These are phyloP conservation scores for Scaptomyza tumidula DNA, from an alignment of 2,888 invertebrate species.

Conservation along the genomic window DNA sequence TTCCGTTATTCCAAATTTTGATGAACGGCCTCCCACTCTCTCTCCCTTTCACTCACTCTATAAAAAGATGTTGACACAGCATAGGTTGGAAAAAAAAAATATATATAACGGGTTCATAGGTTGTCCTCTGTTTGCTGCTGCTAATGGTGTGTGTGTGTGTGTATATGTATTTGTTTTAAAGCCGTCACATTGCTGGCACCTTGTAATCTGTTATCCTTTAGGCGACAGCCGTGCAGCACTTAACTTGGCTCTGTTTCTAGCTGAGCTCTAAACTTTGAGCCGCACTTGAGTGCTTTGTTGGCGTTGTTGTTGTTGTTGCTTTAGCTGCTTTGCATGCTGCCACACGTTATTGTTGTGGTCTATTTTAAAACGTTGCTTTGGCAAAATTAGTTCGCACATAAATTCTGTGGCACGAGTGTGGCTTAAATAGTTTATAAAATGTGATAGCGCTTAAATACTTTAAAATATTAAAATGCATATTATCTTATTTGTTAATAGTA, in stretches of 20 bases:
- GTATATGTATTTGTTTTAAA: slow-evolving; percentile 46
- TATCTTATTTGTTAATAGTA: too few relatives aligned
- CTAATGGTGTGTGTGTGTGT: slow-evolving; percentile 25
- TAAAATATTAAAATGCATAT: too few relatives aligned
- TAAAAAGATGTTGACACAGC: slow-evolving; percentile 34
- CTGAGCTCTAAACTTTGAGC: slow-evolving; percentile 24
- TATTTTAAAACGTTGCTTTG: slow-evolving; percentile 61
- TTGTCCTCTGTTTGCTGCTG: slow-evolving; percentile 1
- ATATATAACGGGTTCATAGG: slow-evolving; percentile 23
- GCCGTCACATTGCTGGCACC: not conserved
- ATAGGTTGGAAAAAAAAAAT: slow-evolving; percentile 3
- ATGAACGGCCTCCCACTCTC: slow-evolving; percentile 29
- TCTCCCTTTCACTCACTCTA: not conserved
- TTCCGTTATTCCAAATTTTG: slow-evolving; percentile 42
- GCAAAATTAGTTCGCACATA: slow-evolving; percentile 71
- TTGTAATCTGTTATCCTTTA: slow-evolving; percentile 55
- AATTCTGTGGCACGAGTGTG: slow-evolving; percentile 51
- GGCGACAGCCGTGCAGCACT: slow-evolving; percentile 42
- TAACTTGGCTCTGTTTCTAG: slow-evolving; percentile 39
- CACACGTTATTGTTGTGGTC: slow-evolving; percentile 35
- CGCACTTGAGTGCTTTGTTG: slow-evolving; percentile 23
- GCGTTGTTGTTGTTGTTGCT: not conserved
- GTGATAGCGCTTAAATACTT: too few relatives aligned
- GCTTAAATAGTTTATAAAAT: slow-evolving; percentile 34
- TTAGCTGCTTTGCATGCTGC: slow-evolving; percentile 33